Evolutionary conservation across 2,888 invertebrate genomes (phyloP), one percentile per base, ranked within the genome.

Genomic region (Megalurothrips usitatus): DNA sequence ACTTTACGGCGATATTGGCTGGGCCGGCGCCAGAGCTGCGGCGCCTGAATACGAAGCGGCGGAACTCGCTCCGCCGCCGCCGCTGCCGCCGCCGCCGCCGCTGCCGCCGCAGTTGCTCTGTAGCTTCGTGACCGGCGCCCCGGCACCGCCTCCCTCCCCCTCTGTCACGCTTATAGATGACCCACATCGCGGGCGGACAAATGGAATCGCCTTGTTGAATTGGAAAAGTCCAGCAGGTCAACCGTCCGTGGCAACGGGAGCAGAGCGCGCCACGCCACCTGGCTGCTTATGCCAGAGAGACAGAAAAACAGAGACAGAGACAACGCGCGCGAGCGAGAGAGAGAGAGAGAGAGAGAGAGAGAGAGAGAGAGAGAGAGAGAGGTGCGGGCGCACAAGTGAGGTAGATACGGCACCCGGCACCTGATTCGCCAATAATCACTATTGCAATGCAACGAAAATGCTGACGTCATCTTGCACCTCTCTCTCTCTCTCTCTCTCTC

Each of bases 201-300:
- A 75, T 75, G 68, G 68, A 75, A 75, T 75, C 68, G 26, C 68
- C 68, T 75, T 26, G 68, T 75, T 75, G 26, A 75, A 75, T 75
- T 75, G 68, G 68, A 75, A 75, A 75, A 75, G 26, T 26, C 68
- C 68, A 23, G 52, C 52, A 14, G 68, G 26, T 75, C 26, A 75
- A 26, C 68, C 23, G 12, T 75, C 34, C 34, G 34, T 43, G 34
- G 6, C n/a, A 6, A 43, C 34, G 34, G 34, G 34, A 43, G 34
- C 34, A 43, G 34, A 43, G 34, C 6, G 34, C 34, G 34, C 34
- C 34, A 43, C 34, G 34, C 34, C 34, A 43, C 2, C 58, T 6
- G 52, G 52, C 52, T 17, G 3, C 12, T 12, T 52, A 52, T 17
- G 17, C 1, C 14, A 2, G 52, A 8, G n/a, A 8, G 9, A 52